These are phyloP conservation scores for Toxotes lorentzi DNA, from an alignment of 2,797 vertebrate genomes.

Conservation along the genomic window DNA sequence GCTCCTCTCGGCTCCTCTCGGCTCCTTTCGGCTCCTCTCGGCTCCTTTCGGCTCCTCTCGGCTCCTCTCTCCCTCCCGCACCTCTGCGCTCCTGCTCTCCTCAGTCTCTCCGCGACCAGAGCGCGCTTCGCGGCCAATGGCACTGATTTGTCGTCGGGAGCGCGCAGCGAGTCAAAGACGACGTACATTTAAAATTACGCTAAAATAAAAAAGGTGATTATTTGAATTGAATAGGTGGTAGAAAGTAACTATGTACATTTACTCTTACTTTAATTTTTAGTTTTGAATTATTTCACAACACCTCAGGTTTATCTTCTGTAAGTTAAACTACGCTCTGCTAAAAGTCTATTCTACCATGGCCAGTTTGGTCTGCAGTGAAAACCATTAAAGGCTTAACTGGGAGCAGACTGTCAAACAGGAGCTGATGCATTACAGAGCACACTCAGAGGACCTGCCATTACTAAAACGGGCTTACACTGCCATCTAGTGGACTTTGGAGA, in stretches of 20 bases:
- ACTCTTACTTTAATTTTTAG: too few relatives aligned
- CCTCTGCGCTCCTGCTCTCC: neutral
- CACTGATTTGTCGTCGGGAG: conserved; percentile 44
- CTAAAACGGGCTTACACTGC: neutral
- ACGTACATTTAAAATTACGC: neutral
- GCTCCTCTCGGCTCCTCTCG: too few relatives aligned
- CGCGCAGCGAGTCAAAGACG: conserved; percentile 58
- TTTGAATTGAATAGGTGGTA: neutral
- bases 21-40: neutral
- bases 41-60: too few relatives aligned
- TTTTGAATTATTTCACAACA: too few relatives aligned
- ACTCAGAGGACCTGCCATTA: too few relatives aligned
- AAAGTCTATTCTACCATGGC: too few relatives aligned
- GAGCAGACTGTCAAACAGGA: conserved; percentile 16
- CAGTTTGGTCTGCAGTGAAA: conserved; percentile 5
- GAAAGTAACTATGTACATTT: neutral
- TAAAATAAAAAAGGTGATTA: neutral
- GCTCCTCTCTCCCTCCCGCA: too few relatives aligned
- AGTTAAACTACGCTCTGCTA: too few relatives aligned
- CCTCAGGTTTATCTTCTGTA: too few relatives aligned
- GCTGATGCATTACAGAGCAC: neutral
- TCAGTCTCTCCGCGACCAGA: neutral
- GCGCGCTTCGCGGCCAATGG: conserved; percentile 24
- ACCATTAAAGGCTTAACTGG: conserved; percentile 19
- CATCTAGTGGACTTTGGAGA: conserved; percentile 40